phyloP scores from a whole-genome alignment of 2,888 invertebrate species.

The Parthenolecanium corni region DNA sequence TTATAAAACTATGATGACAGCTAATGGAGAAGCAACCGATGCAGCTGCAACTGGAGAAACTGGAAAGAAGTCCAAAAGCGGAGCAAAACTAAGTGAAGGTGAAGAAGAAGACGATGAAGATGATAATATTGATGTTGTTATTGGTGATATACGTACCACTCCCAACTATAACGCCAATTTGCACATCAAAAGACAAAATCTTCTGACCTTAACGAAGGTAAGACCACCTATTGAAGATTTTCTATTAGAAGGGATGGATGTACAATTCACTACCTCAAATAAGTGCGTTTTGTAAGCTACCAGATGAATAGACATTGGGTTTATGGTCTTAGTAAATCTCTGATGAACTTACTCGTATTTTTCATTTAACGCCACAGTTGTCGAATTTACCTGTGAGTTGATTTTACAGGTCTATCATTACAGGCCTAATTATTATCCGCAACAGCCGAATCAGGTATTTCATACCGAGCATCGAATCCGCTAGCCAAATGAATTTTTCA shows the following conservation, averaged over 20 bases:
- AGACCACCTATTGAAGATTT: background rate
- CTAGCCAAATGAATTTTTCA: background rate
- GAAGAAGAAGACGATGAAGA: slow-evolving; percentile 61
- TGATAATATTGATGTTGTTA: slow-evolving; percentile 83
- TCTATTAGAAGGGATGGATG: too few species aligned
- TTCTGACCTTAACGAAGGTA: slow-evolving; percentile 31
- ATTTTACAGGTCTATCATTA: slow-evolving; percentile 24
- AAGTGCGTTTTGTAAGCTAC: too few species aligned
- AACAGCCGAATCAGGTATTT: slow-evolving; percentile 24
- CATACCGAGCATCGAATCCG: slow-evolving; percentile 6
- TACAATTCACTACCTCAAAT: too few species aligned
- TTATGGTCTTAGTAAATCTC: too few species aligned
- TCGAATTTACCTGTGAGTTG: slow-evolving; percentile 10
- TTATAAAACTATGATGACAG: too few species aligned
- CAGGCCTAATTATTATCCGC: slow-evolving; percentile 17
- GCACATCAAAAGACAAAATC: slow-evolving; percentile 53
- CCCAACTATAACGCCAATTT: slow-evolving; percentile 53
- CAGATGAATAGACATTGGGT: too few species aligned
- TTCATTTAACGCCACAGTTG: too few species aligned
- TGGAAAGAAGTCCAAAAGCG: slow-evolving; percentile 34
- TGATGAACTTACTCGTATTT: too few species aligned
- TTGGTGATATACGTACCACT: slow-evolving; percentile 74
- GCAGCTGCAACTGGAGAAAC: slow-evolving; percentile 40
- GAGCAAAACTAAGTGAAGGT: slow-evolving; percentile 47
- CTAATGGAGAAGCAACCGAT: slow-evolving; percentile 35